A percentile compares a stretch with the other conserved stretches of the same genome.
phyloP scores from a whole-genome alignment of 2,888 invertebrate genomes.

The Pseudococcus jackbeardsleyi region DNA sequence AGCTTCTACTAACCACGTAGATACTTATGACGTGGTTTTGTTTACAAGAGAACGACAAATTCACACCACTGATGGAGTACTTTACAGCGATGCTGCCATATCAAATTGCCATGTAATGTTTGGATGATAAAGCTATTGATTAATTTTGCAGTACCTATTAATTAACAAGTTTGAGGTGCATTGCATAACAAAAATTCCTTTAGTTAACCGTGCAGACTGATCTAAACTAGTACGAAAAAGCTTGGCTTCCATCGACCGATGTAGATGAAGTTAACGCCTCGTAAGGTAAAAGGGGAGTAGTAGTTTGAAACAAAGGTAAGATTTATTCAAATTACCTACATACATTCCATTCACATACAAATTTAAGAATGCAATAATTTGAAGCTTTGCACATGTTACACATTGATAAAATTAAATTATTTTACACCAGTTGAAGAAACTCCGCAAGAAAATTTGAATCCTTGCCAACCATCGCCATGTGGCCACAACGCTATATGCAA shows the following conservation, averaged over 20 bases:
- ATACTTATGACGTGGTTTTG: slow-evolving; percentile 61
- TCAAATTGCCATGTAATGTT: slow-evolving; percentile 8
- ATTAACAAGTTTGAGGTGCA: slow-evolving; percentile 48
- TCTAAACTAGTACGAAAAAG: slow-evolving; percentile 47
- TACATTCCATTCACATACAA: not conserved
- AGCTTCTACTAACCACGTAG: slow-evolving; percentile 64
- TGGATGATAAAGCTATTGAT: slow-evolving; percentile 48
- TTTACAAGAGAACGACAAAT: slow-evolving; percentile 24
- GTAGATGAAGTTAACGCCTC: slow-evolving; percentile 59
- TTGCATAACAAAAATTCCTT: slow-evolving; percentile 26
- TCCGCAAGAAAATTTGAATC: slow-evolving; percentile 68
- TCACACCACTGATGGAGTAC: slow-evolving; percentile 19
- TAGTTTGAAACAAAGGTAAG: slow-evolving; percentile 40
- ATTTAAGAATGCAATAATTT: not conserved
- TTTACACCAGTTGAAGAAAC: not conserved
- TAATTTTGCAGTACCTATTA: slow-evolving; percentile 61
- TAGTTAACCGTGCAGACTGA: slow-evolving; percentile 30
- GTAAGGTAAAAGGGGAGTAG: slow-evolving; percentile 50
- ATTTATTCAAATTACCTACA: not conserved
- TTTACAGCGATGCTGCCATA: slow-evolving; percentile 36
- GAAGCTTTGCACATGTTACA: not conserved
- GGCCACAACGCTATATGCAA: slow-evolving; percentile 73
- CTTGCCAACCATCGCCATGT: slow-evolving; percentile 72
- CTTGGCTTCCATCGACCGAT: slow-evolving; percentile 56
- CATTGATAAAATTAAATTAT: not conserved